Evolutionary conservation across 2,113 vertebrate genomes (phyloP), one percentile per base, ranked within the genome.

Genomic region (Myanophis thanlyinensis): DNA sequence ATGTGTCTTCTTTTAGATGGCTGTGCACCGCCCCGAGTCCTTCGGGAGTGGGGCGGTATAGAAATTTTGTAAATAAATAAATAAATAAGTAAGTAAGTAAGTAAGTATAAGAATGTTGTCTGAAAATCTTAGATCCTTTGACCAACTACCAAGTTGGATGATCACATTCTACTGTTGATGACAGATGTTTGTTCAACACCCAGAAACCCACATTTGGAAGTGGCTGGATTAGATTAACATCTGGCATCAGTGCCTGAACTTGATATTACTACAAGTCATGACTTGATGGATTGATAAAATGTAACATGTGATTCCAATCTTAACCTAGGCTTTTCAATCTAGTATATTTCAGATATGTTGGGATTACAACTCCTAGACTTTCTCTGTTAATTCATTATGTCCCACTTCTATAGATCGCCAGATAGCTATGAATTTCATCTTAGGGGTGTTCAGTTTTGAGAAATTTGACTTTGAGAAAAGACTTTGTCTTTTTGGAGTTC

Each of bases 71-170:
- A n/a, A n/a, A n/a, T n/a, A n/a, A n/a, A n/a, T n/a, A n/a, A n/a
- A n/a, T n/a, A n/a, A n/a, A n/a, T n/a, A n/a, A n/a, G n/a, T n/a
- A n/a, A n/a, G n/a, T n/a, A n/a, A n/a, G n/a, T n/a, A n/a, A n/a
- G n/a, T n/a, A n/a, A n/a, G 30, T 47, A 13, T 92, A 94, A 93
- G 89, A 92, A 95, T 92, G 87, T 46, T 3, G 90, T 92, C 67
- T 87, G 46, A 91, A 93, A 80, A 91, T 46, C 44, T 5, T 51
- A 35, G 48, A 87, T 94, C 35, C 92, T 30, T 87, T 94, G 92
- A 85, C 95, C 88, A 47, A 93, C 93, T 92, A 94, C 90, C 89
- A 92, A 86, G 46, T 87, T 87, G 95, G 94, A 91, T 85, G 95
- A 96, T 96, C 95, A 95, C 95, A 35, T 25, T 18, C 84, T 89